Evolutionary conservation across 2,797 vertebrate species (phyloP), one percentile per base, ranked within the genome.

Genomic region (Rhinatrema bivittatum): DNA sequence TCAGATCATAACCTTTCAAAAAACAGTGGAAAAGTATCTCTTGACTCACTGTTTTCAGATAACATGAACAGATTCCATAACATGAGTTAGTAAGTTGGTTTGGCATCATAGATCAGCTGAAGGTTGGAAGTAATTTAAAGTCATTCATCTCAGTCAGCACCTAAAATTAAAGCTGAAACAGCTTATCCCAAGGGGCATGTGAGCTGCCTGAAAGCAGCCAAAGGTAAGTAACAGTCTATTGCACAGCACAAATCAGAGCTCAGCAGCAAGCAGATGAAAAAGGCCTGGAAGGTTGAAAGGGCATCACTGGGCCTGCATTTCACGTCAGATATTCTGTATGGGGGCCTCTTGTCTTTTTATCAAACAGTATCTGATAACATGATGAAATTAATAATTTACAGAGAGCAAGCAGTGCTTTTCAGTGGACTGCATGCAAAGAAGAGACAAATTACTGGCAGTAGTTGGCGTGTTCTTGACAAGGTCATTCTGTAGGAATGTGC

Each of bases 381-480:
- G 57, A 62, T 65, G 60, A 67, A 70, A 79, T 85, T 68, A 81
- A 82, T 81, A 81, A 86, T 85, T 80, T 72, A 80, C 55, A 69
- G 69, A 68, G 46, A 56, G 62, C 56, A 69, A 48, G 55, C 63
- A 67, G 70, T 68, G 71, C 56, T 77, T 81, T 76, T 75, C 72
- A 78, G 76, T 64, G 57, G 71, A 64, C 60, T 57, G 25, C 39
- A 28, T 46, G 30, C 37, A 59, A 50, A 60, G 44, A 31, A 60
- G 49, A 53, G 44, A 57, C 53, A 54, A 62, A 56, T 52, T 52
- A 35, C 53, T 65, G 61, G 58, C 52, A 65, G 32, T 69, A 31
- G 18, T 43, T 42, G 24, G 41, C 53, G 32, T 38, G 37, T 43
- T 65, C 43, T 35, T 41, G 7, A 10, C 68, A 78, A 79, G 73